These are phyloP conservation scores for Aegotheles bennettii DNA, from an alignment of 2,113 vertebrate genomes.

Conservation along the genomic window DNA sequence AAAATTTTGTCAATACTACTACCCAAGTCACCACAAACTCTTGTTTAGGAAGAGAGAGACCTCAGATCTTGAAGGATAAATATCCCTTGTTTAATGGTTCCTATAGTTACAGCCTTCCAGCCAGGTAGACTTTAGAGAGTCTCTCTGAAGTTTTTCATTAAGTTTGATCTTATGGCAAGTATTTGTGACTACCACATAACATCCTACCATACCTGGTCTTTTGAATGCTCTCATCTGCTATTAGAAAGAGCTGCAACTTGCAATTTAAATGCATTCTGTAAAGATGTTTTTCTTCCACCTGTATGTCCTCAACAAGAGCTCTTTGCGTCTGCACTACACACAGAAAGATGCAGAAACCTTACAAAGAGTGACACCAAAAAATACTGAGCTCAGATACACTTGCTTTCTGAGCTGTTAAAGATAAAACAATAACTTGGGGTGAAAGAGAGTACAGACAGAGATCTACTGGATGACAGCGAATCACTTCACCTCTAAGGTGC, in stretches of 20 bases:
- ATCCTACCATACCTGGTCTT: not conserved
- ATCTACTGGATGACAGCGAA: not conserved
- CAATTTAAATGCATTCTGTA: not conserved
- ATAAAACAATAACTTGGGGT: not conserved
- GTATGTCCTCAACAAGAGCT: not conserved
- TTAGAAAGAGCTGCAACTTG: not conserved
- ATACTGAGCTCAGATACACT: not conserved
- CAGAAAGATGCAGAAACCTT: not conserved
- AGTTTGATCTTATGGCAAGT: not conserved
- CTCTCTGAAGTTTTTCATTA: not conserved
- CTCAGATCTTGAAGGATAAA: not conserved
- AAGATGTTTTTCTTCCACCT: not conserved
- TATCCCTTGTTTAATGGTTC: rapidly evolving
- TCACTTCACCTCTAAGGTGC: not conserved
- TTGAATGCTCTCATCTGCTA: rapidly evolving
- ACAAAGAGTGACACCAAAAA: not conserved
- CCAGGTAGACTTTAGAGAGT: not conserved
- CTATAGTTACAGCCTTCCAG: not conserved
- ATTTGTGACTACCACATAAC: not conserved
- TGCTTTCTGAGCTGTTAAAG: not conserved
- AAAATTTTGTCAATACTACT: not conserved
- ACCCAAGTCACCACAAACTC: not conserved
- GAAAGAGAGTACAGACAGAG: not conserved
- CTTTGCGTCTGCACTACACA: not conserved
- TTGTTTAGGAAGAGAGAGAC: not conserved